phyloP scores from a whole-genome alignment of 2,888 invertebrate genomes.

The Xestia ashworthii region DNA sequence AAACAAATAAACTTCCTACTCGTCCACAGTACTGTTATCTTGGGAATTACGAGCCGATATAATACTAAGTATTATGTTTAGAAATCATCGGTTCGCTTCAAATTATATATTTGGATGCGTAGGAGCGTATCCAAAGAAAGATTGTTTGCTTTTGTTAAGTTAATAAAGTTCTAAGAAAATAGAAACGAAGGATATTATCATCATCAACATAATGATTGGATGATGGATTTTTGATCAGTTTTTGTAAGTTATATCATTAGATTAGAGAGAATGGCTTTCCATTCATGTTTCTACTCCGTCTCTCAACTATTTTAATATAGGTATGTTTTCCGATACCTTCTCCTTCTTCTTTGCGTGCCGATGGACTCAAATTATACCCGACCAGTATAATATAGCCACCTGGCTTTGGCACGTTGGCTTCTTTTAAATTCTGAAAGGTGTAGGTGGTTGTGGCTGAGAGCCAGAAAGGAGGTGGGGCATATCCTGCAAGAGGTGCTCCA shows the following conservation, averaged over 20 bases:
- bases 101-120: constrained; percentile 58
- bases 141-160: constrained; percentile 47
- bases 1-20: constrained; percentile 59
- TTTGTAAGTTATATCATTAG: not conserved
- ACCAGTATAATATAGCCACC: not conserved
- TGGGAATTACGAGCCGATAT: constrained; percentile 50
- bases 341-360: not conserved
- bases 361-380: not conserved
- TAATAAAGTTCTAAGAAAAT: constrained; percentile 20
- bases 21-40: constrained; percentile 58
- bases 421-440: not conserved
- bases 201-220: not conserved
- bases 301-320: not conserved
- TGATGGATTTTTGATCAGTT: not conserved
- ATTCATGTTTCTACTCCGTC: not conserved
- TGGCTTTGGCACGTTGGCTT: no score
- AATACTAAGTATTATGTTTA: constrained; percentile 60
- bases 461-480: not conserved
- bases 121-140: constrained; percentile 41
- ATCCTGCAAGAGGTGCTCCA: not conserved
- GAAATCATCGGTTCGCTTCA: constrained; percentile 50
- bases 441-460: not conserved
- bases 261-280: not conserved
- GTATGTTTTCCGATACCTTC: not conserved
- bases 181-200: not conserved